phyloP scores from a whole-genome alignment of 2,113 vertebrate species.

The Menidia beryllina region DNA sequence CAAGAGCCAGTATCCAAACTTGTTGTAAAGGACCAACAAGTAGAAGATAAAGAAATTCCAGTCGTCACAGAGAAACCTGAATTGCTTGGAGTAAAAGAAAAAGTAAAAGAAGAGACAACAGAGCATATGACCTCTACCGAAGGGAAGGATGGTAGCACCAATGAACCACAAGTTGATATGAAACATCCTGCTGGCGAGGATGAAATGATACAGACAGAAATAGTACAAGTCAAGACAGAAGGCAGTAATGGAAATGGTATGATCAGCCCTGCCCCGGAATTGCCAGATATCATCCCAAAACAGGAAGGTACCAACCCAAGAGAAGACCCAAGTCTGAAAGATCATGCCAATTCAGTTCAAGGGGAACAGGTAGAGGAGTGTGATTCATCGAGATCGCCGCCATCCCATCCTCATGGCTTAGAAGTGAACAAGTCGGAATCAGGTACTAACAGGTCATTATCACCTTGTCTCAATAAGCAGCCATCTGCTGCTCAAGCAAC shows the following conservation, averaged over 20 bases:
- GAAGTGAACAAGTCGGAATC: constrained; percentile 63
- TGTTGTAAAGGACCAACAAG: constrained; percentile 55
- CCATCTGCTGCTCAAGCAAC: constrained; percentile 28
- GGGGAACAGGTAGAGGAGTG: constrained; percentile 78
- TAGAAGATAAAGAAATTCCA: constrained; percentile 49
- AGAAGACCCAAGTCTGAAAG: constrained; percentile 71
- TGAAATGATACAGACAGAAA: constrained; percentile 39
- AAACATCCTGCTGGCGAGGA: constrained; percentile 40
- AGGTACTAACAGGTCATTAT: constrained; percentile 70
- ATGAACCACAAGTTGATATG: constrained; percentile 53
- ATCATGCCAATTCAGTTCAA: constrained; percentile 73
- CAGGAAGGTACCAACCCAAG: constrained; percentile 72
- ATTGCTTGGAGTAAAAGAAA: constrained; percentile 45
- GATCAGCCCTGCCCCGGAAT: constrained; percentile 76
- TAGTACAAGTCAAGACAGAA: constrained; percentile 44
- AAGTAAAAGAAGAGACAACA: constrained; percentile 51
- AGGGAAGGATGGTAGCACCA: constrained; percentile 29
- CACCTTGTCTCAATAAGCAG: constrained; percentile 44
- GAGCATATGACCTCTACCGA: constrained; percentile 35
- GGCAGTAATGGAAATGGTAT: constrained; percentile 54
- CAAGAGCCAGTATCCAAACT: constrained; percentile 63
- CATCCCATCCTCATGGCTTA: constrained; percentile 48
- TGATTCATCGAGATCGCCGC: constrained; percentile 68
- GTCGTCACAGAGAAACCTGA: constrained; percentile 46
- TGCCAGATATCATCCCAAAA: constrained; percentile 84